Conservation (phyloP, 2,113 vertebrate genomes). For the Zosterops japonicus region DNA sequence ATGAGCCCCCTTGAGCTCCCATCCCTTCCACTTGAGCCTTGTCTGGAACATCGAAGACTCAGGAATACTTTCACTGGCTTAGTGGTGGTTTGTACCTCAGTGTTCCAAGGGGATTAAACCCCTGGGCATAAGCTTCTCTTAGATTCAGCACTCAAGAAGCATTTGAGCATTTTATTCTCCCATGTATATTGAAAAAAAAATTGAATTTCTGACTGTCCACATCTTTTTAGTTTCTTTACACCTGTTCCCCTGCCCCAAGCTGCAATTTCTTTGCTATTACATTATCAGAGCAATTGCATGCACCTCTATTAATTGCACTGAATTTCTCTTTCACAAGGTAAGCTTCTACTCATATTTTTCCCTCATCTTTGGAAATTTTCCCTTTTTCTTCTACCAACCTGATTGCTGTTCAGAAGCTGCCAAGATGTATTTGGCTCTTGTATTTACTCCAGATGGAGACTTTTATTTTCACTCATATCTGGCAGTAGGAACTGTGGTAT, state of each 20-base stretch:
- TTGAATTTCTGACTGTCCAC: background rate
- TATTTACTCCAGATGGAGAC: conserved; percentile 18
- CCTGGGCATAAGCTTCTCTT: background rate
- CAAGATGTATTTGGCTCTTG: conserved; percentile 21
- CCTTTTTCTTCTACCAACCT: background rate
- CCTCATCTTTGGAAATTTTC: background rate
- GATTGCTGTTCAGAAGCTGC: background rate
- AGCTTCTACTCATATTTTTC: background rate
- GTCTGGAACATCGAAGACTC: background rate
- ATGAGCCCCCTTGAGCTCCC: background rate
- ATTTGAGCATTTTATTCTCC: background rate
- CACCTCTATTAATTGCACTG: background rate
- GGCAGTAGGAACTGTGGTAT: background rate
- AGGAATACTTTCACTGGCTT: background rate
- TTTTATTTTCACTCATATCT: conserved; percentile 24
- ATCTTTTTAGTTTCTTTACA: background rate
- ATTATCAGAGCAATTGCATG: background rate
- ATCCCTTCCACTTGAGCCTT: background rate
- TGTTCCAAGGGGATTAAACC: background rate
- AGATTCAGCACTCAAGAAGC: background rate
- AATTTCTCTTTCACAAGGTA: background rate
- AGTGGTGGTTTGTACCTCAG: background rate
- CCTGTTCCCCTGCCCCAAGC: no score
- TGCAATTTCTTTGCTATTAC: background rate
- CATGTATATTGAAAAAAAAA: background rate